Evolutionary conservation across 2,113 vertebrate species (phyloP).

Genomic region (Tragelaphus imberbis): DNA sequence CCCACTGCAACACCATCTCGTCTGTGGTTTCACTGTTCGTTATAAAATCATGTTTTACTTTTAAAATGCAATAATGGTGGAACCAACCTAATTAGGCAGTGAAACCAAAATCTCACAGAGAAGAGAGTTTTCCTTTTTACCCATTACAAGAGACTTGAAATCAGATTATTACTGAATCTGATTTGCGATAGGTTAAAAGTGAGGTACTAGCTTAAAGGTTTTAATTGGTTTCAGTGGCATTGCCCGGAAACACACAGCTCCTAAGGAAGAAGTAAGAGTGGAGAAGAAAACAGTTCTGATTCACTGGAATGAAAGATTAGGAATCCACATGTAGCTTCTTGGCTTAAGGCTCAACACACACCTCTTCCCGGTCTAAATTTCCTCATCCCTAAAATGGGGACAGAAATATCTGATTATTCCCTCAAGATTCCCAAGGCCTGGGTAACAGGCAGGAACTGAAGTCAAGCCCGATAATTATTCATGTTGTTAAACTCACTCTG

Average conservation of each 20-base stretch:
- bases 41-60: conserved; percentile 68
- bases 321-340: not conserved
- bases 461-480: too few relatives aligned
- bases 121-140: not conserved
- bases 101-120: not conserved
- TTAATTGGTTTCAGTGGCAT: conserved; percentile 1
- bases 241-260: not conserved
- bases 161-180: conserved; percentile 8
- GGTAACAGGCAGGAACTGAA: not conserved
- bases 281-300: not conserved
- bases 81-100: conserved; percentile 57
- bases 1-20: conserved; percentile 56
- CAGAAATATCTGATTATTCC: not conserved
- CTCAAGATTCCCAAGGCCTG: not conserved
- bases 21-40: conserved; percentile 68
- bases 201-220: not conserved
- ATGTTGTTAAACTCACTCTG: not conserved
- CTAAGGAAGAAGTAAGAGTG: not conserved
- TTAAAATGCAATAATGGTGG: conserved; percentile 44
- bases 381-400: not conserved
- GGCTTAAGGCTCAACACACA: accelerated
- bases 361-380: accelerated
- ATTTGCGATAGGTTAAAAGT: not conserved
- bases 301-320: not conserved
- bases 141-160: not conserved